Conservation (phyloP, 2,113 vertebrate species). For the Carassius auratus region DNA sequence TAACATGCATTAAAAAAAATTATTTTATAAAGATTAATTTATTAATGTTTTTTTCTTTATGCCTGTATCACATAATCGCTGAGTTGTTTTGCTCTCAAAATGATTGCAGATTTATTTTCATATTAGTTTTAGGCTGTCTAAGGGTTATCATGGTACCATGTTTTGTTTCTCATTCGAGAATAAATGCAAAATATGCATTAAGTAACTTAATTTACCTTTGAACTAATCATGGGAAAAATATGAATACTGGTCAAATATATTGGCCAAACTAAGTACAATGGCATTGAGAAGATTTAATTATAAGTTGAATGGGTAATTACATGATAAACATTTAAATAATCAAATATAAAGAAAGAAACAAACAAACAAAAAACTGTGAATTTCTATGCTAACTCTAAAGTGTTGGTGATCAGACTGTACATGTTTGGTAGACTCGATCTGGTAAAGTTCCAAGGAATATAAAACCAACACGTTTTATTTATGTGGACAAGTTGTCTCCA, state of each 20-base stretch:
- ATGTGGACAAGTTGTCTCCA: not conserved
- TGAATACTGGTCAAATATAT: not conserved
- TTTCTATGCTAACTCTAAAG: not conserved
- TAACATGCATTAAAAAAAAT: not conserved
- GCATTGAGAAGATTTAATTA: not conserved
- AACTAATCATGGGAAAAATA: not conserved
- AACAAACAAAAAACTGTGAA: not conserved
- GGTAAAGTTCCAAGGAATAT: not conserved
- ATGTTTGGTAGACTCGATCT: not conserved
- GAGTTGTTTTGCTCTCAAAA: not conserved
- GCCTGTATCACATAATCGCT: not conserved
- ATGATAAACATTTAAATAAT: not conserved
- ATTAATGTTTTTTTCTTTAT: not conserved
- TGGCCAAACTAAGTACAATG: not conserved
- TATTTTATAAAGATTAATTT: not conserved
- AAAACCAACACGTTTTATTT: not conserved
- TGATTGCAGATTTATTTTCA: not conserved
- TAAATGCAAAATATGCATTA: not conserved
- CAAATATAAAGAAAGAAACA: not conserved
- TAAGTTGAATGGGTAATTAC: not conserved
- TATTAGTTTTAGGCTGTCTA: no score
- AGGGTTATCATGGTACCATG: no score
- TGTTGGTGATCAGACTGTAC: not conserved
- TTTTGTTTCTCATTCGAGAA: not conserved
- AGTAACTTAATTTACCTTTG: not conserved